Evolutionary conservation across 1,140 invertebrate species (phyloP).

Genomic region (Gerris buenoi): DNA sequence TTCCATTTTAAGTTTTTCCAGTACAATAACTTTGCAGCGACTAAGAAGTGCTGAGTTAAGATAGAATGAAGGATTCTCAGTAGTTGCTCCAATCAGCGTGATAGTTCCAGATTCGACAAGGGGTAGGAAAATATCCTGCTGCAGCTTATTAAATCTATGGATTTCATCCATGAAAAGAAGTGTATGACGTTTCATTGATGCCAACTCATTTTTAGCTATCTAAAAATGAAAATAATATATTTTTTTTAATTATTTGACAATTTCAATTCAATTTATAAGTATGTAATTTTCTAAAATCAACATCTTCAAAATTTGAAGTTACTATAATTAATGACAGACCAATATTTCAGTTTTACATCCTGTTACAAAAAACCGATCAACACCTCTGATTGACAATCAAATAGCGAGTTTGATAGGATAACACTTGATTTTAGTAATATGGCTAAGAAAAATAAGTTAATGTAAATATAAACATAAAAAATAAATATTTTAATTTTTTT

Average conservation of each 20-base stretch:
- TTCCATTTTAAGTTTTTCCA: slow-evolving; percentile 49
- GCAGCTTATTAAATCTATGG: slow-evolving; percentile 71
- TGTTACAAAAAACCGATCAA: too few species aligned
- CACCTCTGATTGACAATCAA: too few species aligned
- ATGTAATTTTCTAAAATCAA: too few species aligned
- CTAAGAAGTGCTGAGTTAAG: slow-evolving; percentile 65
- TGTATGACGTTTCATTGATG: slow-evolving; percentile 49
- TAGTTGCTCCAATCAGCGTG: slow-evolving; percentile 69
- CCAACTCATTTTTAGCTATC: slow-evolving; percentile 54
- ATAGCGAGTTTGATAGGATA: too few species aligned
- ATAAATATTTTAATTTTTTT: too few species aligned
- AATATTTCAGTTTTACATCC: too few species aligned
- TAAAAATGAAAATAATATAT: too few species aligned
- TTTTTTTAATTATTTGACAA: too few species aligned
- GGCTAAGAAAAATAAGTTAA: neutral
- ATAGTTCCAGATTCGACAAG: slow-evolving; percentile 68
- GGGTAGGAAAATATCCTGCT: slow-evolving; percentile 63
- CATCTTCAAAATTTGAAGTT: too few species aligned
- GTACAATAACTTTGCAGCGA: slow-evolving; percentile 54
- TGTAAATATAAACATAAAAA: neutral
- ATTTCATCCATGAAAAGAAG: slow-evolving; percentile 80
- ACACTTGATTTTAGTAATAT: neutral
- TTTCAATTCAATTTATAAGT: too few species aligned
- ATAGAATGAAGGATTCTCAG: slow-evolving; percentile 75
- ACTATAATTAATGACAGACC: too few species aligned